These are phyloP conservation scores for Silurus lanzhouensis DNA, from an alignment of 2,797 vertebrate genomes.

Conservation along the genomic window DNA sequence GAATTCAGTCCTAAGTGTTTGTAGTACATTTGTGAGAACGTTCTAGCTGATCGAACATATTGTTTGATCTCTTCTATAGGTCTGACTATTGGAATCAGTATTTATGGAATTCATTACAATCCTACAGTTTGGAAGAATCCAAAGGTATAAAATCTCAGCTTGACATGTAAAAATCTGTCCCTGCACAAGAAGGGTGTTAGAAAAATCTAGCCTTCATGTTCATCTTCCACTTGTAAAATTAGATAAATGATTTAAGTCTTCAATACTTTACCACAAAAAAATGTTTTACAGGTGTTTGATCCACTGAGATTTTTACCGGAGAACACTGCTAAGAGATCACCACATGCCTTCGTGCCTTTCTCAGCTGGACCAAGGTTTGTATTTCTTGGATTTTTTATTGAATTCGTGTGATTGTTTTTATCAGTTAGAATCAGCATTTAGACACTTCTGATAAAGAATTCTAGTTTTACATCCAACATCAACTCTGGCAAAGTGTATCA, in stretches of 20 bases:
- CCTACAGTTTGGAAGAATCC: conserved; percentile 75
- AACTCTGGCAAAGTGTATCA: too few relatives aligned
- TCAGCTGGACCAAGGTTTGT: conserved; percentile 85
- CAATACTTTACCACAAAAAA: not conserved
- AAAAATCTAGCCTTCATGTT: not conserved
- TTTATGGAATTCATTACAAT: conserved; percentile 73
- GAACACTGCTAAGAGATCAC: conserved; percentile 75
- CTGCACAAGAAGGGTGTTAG: not conserved
- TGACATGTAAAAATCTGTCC: not conserved
- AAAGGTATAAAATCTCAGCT: conserved; percentile 62
- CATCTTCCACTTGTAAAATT: not conserved
- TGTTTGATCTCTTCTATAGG: conserved; percentile 58
- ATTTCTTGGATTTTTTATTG: not conserved
- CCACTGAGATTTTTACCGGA: conserved; percentile 85
- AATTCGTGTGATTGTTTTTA: too few relatives aligned
- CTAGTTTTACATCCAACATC: not conserved
- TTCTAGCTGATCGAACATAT: not conserved
- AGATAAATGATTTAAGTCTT: not conserved
- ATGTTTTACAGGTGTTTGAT: conserved; percentile 76
- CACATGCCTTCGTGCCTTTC: conserved; percentile 85
- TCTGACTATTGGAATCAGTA: conserved; percentile 57
- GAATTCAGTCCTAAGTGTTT: not conserved
- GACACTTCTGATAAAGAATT: not conserved
- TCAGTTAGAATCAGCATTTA: not conserved
- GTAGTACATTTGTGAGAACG: not conserved